These are phyloP conservation scores for Atrichornis clamosus DNA, from an alignment of 2,113 vertebrate species.

Conservation along the genomic window DNA sequence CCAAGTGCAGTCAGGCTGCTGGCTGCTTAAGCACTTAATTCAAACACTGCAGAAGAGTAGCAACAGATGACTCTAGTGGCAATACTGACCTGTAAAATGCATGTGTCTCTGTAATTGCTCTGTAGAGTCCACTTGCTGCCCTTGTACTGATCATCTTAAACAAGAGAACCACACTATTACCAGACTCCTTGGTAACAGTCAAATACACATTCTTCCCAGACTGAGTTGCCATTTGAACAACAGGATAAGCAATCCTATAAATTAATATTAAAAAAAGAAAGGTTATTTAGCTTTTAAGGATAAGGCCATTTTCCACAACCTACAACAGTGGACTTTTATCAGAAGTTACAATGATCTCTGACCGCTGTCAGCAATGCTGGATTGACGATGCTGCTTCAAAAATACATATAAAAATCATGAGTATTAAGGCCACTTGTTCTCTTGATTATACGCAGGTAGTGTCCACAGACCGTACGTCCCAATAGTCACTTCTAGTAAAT, in stretches of 20 bases:
- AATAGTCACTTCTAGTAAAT: neutral
- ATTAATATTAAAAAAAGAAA: neutral
- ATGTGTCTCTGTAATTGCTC: conserved; percentile 95
- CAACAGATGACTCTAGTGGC: neutral
- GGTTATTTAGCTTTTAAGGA: neutral
- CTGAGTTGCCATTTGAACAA: conserved; percentile 98
- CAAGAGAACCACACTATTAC: conserved; percentile 88
- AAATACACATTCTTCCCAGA: conserved; percentile 96
- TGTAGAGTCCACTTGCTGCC: conserved; percentile 93
- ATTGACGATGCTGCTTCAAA: neutral
- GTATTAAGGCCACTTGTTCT: neutral
- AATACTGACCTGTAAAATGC: conserved; percentile 93
- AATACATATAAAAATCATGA: neutral
- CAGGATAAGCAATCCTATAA: conserved; percentile 88
- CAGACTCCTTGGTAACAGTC: conserved; percentile 92
- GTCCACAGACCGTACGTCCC: neutral
- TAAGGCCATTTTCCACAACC: neutral
- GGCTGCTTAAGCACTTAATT: neutral
- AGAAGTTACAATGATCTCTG: neutral
- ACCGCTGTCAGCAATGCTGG: neutral
- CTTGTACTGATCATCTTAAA: conserved; percentile 97
- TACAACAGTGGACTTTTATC: neutral
- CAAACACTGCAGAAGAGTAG: neutral
- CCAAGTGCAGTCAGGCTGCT: neutral
- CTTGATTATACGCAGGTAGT: neutral